Percentiles rank a stretch among this genome's conserved stretches.
phyloP scores from a whole-genome alignment of 2,888 invertebrate species.

The Agrochola litura region DNA sequence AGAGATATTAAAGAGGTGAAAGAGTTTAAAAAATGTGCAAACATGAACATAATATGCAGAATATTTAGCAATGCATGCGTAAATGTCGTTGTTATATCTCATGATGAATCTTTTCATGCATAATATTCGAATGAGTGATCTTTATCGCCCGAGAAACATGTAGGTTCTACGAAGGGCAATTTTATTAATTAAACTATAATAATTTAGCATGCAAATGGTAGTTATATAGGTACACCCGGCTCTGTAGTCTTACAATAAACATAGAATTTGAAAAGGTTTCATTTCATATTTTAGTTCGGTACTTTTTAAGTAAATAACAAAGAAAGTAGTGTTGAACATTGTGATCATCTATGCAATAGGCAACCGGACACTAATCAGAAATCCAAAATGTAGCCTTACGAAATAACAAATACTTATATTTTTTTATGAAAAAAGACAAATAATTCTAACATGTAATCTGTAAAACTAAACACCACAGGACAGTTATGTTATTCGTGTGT shows the following conservation, averaged over 20 bases:
- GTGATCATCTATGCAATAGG: constrained; percentile 7
- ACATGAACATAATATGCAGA: constrained; percentile 9
- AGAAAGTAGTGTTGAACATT: constrained; percentile 2
- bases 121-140: constrained; percentile 63
- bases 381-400: background rate
- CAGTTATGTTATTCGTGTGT: background rate
- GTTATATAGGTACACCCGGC: constrained; percentile 12
- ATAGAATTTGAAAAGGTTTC: background rate
- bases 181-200: constrained; percentile 22
- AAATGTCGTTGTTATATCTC: constrained; percentile 2
- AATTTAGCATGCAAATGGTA: constrained; percentile 39
- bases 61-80: constrained; percentile 37
- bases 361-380: constrained; percentile 17
- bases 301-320: background rate
- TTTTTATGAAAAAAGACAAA: background rate
- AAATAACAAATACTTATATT: background rate
- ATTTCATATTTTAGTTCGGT: constrained; percentile 5
- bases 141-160: constrained; percentile 13
- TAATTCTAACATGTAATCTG: background rate
- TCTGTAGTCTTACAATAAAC: constrained; percentile 18
- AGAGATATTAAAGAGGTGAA: background rate
- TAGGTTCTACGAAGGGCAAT: constrained; percentile 5
- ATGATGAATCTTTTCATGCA: constrained; percentile 45
- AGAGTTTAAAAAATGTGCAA: constrained; percentile 24
- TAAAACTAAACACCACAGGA: background rate